Evolutionary conservation across 2,888 invertebrate genomes (phyloP).

Genomic region (Scaptomyza flava): DNA sequence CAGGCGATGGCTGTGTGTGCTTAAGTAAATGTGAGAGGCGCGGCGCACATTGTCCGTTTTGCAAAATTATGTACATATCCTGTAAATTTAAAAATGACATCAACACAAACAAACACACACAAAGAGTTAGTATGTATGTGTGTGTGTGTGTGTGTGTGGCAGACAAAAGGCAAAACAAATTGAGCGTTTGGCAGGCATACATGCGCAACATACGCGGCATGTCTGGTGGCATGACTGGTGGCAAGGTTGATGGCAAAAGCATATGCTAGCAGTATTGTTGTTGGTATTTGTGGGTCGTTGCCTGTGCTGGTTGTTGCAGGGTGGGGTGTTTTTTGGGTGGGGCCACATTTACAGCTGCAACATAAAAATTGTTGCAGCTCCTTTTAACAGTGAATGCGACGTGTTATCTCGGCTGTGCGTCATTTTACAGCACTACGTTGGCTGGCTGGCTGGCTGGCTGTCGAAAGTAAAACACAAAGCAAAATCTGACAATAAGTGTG

Average conservation of each 20-base stretch:
- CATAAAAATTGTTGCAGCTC: conserved; percentile 71
- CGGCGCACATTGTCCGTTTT: conserved; percentile 46
- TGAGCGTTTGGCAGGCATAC: conserved; percentile 62
- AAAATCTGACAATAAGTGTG: conserved; percentile 81
- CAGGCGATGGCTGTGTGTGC: background rate
- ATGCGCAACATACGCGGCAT: conserved; percentile 47
- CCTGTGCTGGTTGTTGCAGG: conserved; percentile 6
- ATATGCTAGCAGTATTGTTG: background rate
- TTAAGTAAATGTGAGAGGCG: conserved; percentile 45
- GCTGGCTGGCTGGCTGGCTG: background rate
- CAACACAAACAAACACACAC: conserved; percentile 33
- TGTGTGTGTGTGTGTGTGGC: conserved; percentile 7
- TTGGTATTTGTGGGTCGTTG: conserved; percentile 2
- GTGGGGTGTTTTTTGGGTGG: background rate
- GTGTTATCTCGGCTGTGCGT: conserved; percentile 82
- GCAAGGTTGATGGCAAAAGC: conserved; percentile 9
- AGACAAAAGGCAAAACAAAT: conserved; percentile 76
- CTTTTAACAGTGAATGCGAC: conserved; percentile 28
- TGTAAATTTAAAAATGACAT: conserved; percentile 74
- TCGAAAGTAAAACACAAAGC: conserved; percentile 67
- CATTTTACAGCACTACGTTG: conserved; percentile 72
- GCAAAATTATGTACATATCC: conserved; percentile 75
- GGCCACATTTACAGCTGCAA: conserved; percentile 66
- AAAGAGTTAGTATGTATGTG: background rate
- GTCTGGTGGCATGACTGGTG: conserved; percentile 30